Evolutionary conservation across 92 coral and sea anemone species (phyloP).

Genomic region (Plumapathes pennacea): DNA sequence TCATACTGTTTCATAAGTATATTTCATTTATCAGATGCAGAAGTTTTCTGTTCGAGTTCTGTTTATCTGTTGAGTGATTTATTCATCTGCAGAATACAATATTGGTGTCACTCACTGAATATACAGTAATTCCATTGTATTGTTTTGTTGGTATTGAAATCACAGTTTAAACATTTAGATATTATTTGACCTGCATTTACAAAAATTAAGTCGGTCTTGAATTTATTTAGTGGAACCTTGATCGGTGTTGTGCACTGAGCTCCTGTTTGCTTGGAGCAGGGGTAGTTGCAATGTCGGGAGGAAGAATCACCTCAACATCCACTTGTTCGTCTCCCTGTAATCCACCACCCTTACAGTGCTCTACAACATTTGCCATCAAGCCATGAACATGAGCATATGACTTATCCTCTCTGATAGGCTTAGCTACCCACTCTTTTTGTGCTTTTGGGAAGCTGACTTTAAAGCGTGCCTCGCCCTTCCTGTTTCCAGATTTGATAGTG

Average conservation of each 20-base stretch:
- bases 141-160: too few relatives aligned
- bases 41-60: too few relatives aligned
- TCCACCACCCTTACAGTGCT: slow-evolving; percentile 12
- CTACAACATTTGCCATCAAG: slow-evolving; percentile 25
- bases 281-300: slow-evolving; percentile 22
- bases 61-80: too few relatives aligned
- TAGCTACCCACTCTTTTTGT: slow-evolving; percentile 45
- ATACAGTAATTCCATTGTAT: too few relatives aligned
- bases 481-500: slow-evolving; percentile 24
- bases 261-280: slow-evolving; percentile 26
- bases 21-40: too few relatives aligned
- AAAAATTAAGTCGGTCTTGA: too few relatives aligned
- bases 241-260: slow-evolving; percentile 15
- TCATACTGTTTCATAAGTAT: too few relatives aligned
- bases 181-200: too few relatives aligned
- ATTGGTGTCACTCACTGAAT: too few relatives aligned
- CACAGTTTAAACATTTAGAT: too few relatives aligned
- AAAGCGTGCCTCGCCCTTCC: slow-evolving; percentile 15
- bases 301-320: slow-evolving; percentile 17
- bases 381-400: slow-evolving; percentile 15
- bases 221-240: slow-evolving; percentile 25
- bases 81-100: too few relatives aligned
- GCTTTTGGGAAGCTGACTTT: slow-evolving; percentile 43
- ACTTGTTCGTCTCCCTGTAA: too few relatives aligned
- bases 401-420: slow-evolving; percentile 31